Evolutionary conservation across 1,140 invertebrate genomes (phyloP), one percentile per base, ranked within the genome.

Genomic region (Kradibia gibbosae): DNA sequence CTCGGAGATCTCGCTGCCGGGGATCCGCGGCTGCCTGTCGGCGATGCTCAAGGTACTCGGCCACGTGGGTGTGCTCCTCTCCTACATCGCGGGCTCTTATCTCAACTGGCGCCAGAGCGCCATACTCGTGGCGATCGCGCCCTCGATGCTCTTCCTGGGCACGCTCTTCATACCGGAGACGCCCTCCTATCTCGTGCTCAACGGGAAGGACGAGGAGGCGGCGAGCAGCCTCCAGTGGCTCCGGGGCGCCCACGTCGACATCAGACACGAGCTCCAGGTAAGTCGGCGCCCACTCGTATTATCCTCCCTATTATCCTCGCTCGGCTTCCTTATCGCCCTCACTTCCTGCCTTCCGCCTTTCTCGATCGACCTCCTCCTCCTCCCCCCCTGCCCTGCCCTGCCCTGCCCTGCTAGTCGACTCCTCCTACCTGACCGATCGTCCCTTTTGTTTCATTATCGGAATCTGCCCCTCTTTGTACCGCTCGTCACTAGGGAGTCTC

Each of bases 1-100:
- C 82, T 97, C 96, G 78, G 97, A 98, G 92, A 97, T 97, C 85
- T 95, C 97, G 20, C 94, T 96, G 50, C 95, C 96, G 22, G 94
- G 95, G 73, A 95, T 97, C 78, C 91, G 97, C 85, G 97, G 97
- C 2, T 95, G 95, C 82, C 92, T 98, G 31, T 97, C 96, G 84
- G 95, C 96, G 13, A 94, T 97, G 82, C 91, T 96, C 60, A 98
- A 98, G 91, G 94, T 97, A 55, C 93, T 95, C 78, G 95, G 95
- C n/a, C 96, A 97, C 86, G 92, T 97, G 45, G 97, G 97, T 20
- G 94, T 97, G 62, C 91, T 98, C 7, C 92, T 96, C 42, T 95
- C 95, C 7, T 97, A 96, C 90, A 93, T 94, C 13, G 92, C 96
- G 0, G 97, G 97, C 65, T 94, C 96, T 2, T 95, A 95, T 84